Percentiles rank a stretch among this genome's conserved stretches.
Evolutionary conservation across 2,113 vertebrate genomes (phyloP).

Genomic region (Leptodactylus fuscus): DNA sequence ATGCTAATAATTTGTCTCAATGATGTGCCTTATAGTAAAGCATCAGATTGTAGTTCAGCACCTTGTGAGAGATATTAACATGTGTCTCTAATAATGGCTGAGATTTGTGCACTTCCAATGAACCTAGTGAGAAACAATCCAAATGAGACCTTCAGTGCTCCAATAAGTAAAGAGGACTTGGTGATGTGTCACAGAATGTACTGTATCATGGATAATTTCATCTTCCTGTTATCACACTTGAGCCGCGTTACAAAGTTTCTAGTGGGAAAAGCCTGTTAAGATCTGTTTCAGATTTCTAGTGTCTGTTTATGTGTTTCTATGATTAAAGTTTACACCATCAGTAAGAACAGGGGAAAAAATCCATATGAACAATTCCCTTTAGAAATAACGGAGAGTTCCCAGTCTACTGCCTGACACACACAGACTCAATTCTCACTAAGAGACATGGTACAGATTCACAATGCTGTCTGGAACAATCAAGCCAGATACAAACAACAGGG

Average conservation of each 20-base stretch:
- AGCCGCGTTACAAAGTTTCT: conserved; percentile 44
- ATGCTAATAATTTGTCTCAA: conserved; percentile 18
- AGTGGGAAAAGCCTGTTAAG: conserved; percentile 48
- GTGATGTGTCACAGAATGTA: conserved; percentile 31
- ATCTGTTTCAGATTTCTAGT: conserved; percentile 60
- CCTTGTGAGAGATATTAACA: background rate
- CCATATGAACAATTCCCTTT: background rate
- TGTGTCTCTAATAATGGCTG: conserved; percentile 36
- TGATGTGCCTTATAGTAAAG: background rate
- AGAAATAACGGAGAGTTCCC: conserved; percentile 51
- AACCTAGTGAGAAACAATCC: conserved; percentile 31
- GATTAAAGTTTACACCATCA: conserved; percentile 61
- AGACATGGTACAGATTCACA: conserved; percentile 39
- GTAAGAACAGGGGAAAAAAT: background rate
- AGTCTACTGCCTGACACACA: conserved; percentile 37
- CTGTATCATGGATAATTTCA: conserved; percentile 56
- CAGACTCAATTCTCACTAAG: conserved; percentile 56
- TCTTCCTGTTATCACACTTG: conserved; percentile 52
- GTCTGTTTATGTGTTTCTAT: conserved; percentile 49
- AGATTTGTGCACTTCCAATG: conserved; percentile 24
- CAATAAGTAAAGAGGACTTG: conserved; percentile 43
- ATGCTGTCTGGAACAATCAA: background rate
- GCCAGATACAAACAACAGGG: conserved; percentile 47
- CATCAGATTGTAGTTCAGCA: conserved; percentile 4
- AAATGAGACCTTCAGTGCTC: conserved; percentile 30